Percentiles rank a stretch among this genome's conserved stretches.
Evolutionary conservation across 2,888 invertebrate genomes (phyloP).

Genomic region (Drosophila putrida): DNA sequence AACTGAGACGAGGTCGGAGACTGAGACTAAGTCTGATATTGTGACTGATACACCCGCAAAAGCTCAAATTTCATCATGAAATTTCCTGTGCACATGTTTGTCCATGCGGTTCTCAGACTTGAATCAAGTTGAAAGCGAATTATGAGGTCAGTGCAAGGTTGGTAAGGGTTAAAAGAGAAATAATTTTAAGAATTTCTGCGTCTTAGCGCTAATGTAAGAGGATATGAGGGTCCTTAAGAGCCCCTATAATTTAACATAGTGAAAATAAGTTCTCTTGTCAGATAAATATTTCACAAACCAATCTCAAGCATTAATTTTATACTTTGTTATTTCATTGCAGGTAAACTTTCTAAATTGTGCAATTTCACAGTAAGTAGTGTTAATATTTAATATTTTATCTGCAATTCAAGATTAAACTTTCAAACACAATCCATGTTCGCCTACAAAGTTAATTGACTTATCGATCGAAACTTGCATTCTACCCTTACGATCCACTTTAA

Average conservation of each 20-base stretch:
- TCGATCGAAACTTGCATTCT: conserved; percentile 1
- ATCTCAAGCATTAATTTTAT: conserved; percentile 12
- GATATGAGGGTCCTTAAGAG: conserved; percentile 53
- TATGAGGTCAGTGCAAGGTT: conserved; percentile 62
- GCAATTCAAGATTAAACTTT: neutral
- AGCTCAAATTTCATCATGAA: conserved; percentile 55
- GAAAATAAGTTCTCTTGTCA: conserved; percentile 18
- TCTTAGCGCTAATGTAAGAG: conserved; percentile 70
- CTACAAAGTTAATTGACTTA: neutral
- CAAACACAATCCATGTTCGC: conserved; percentile 5
- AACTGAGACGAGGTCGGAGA: conserved; percentile 16
- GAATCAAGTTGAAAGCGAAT: conserved; percentile 57
- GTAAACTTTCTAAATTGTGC: conserved; percentile 20
- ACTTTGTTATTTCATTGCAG: conserved; percentile 24
- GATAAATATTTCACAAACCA: conserved; percentile 15
- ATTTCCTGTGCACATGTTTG: conserved; percentile 58
- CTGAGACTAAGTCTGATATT: conserved; percentile 2
- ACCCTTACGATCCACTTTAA: conserved; percentile 14
- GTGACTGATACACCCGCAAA: conserved; percentile 33
- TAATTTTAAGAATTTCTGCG: conserved; percentile 20
- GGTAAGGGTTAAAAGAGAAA: conserved; percentile 6
- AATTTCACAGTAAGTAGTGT: neutral
- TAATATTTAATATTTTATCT: neutral
- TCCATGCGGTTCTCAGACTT: conserved; percentile 16
- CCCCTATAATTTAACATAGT: conserved; percentile 23